Evolutionary conservation across 2,888 invertebrate genomes (phyloP), one percentile per base, ranked within the genome.

Genomic region (Lepidochitona cinerea): DNA sequence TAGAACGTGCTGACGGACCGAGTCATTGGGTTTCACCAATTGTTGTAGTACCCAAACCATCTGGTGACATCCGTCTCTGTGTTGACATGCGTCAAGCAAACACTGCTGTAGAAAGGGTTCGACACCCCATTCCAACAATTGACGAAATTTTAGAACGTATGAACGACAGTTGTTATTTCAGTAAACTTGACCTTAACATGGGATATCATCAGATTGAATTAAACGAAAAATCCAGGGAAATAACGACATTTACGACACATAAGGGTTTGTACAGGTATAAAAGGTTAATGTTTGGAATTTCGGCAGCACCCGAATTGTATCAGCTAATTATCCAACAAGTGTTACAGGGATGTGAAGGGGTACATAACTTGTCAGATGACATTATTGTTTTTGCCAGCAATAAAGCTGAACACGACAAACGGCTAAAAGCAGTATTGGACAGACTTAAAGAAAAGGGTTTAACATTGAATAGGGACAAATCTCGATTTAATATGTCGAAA

Each of bases 241-340:
- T 83, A 1, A 80, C 80, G 14, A 81, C 81, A 6, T 83, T 82
- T 67, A 68, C 37, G 9, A 82, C 81, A 0, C 84, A 84, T 67
- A 37, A 72, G 1, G 81, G 81, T n/a, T 72, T 83, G 23, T 75
- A 37, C 18, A 52, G 79, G 53, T 82, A 79, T 70, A 82, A 83
- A 71, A 33, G 81, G 0, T 41, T 81, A 53, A 79, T 73, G n/a
- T 84, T 82, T 72, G 83, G 83, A 12, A 74, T 79, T 12, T 78
- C 73, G 1, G 89, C 89, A 68, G 92, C 92, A 4, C 88, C 90
- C 0, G 92, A 91, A 81, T 80, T 90, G 0, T 91, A 90, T 75
- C 90, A 91, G 80, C 89, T 91, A 80, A 84, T 83, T 1, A 72
- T 91, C 35, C 87, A 88, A 74, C 77, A 79, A 75, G 83, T 90